Evolutionary conservation across 1,140 invertebrate species (phyloP), one percentile per base, ranked within the genome.

Genomic region (Drosophila tani): DNA sequence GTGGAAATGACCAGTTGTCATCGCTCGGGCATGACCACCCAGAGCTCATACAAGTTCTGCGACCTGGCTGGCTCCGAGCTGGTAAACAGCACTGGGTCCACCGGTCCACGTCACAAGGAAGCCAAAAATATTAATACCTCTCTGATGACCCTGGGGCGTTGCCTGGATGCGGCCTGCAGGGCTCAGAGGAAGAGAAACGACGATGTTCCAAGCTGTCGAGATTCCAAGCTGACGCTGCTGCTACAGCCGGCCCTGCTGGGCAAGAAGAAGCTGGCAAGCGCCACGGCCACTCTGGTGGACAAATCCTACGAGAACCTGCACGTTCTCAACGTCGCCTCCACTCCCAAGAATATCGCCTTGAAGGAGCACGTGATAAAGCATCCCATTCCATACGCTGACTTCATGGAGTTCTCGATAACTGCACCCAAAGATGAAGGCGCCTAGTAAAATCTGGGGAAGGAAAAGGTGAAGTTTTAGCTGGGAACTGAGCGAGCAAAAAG

Each of bases 81-180:
- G 21, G 3, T 24, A 24, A 24, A 24, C 4, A 24, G 21, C 21
- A 24, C 21, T 24, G 21, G 21, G 21, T 97, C 97, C 93, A 94
- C 95, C n/a, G 98, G 98, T 15, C 95, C 95, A 4, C 92, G 97
- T 19, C 93, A 98, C 19, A 96, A 95, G 87, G 98, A 99, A 14
- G 53, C 65, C 12, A 57, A 71, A 5, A 69, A 71, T 96, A 2
- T 99, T 97, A 59, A 71, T 21, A 71, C 38, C 2, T 71, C 66
- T 19, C 93, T 99, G 1, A 93, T 98, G 76, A 96, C 98, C 12
- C 94, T 99, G 1, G 96, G 97, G 50, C 94, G 96, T 47, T 99
- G 98, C 87, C 95, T 99, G 56, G 95, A 96, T 79, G 95, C 95
- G 38, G 94, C 97, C 75, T 79, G 77, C 17, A 82, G 80, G 12